These are phyloP conservation scores for Orthosia gracilis DNA, from an alignment of 2,888 invertebrate genomes.

Conservation along the genomic window DNA sequence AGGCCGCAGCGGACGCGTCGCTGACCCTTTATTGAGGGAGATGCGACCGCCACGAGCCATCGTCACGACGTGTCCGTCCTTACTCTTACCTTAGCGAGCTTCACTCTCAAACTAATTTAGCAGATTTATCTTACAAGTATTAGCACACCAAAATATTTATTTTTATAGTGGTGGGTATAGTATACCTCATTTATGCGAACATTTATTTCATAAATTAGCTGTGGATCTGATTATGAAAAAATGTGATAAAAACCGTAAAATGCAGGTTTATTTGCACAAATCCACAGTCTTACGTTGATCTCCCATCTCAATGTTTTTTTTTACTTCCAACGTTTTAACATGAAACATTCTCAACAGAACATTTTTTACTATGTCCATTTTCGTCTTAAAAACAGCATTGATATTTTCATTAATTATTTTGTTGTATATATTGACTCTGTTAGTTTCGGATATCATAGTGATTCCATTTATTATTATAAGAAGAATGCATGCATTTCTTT, in stretches of 20 bases:
- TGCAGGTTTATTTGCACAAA: constrained; percentile 53
- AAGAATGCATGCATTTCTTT: constrained; percentile 90
- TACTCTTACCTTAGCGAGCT: constrained; percentile 66
- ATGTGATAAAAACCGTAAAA: constrained; percentile 71
- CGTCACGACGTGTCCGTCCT: constrained; percentile 65
- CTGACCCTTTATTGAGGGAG: constrained; percentile 25
- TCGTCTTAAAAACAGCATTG: constrained; percentile 59
- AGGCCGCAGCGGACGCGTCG: constrained; percentile 63
- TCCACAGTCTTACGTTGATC: constrained; percentile 71
- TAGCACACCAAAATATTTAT: constrained; percentile 88
- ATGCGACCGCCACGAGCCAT: constrained; percentile 61
- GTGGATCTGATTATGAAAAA: constrained; percentile 72
- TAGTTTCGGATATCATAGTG: constrained; percentile 86
- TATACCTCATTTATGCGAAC: constrained; percentile 74
- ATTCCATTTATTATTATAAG: constrained; percentile 90
- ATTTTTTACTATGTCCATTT: constrained; percentile 55
- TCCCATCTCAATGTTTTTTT: constrained; percentile 66
- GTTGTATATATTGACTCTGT: constrained; percentile 87
- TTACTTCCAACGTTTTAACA: constrained; percentile 51
- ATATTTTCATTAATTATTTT: constrained; percentile 66
- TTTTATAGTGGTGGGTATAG: constrained; percentile 79
- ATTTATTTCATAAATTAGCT: constrained; percentile 70
- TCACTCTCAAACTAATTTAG: constrained; percentile 75
- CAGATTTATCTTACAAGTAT: constrained; percentile 85
- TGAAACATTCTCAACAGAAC: constrained; percentile 58